Base-by-base conservation (phyloP, 2,113 vertebrate genomes). In the Chloebia gouldiae region DNA sequence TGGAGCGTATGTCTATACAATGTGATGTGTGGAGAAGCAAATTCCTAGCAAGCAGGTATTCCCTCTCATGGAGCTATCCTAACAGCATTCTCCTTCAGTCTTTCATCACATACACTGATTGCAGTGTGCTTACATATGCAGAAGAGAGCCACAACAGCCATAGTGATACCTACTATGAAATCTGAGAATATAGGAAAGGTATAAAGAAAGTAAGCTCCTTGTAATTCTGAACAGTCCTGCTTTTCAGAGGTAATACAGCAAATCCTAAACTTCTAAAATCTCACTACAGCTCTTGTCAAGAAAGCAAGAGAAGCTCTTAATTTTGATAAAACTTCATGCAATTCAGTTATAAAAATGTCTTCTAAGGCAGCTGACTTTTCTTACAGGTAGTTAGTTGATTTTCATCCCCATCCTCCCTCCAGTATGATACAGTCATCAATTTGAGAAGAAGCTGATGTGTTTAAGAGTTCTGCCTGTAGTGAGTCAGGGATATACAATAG, bases 11-110 rank as follows among this genome's bases (percentile, higher is more conserved):
- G 98, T 99, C 99, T 17, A 99, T 99, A 90, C 99, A 99, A 60
- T 99, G 99, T 81, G 99, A 99, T 4, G 99, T 99, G n/a, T 99
- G 99, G 99, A 98, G 99, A 96, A 99, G 99, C 97, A 99, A 99
- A 97, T 99, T 99, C 97, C 98, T 99, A 11, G 99, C 99, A 70
- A 99, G 99, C 98, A 98, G 99, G 99, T 99, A 97, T 59, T 75
- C 19, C 73, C 12, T 71, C 40, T 81, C 22, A 17, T 50, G 51
- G 28, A 73, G 35, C 33, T 92, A 19, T 54, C 73, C 6, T 7
- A 35, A 57, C 25, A 63, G 25, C 45, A 3, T 66, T 82, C 28
- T 59, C 16, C 51, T 83, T 39, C 40, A 44, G 39, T 21, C 68
- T 86, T 61, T 37, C 42, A 9, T 73, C 80, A 16, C 9, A 10